Conservation (phyloP, 2,113 vertebrate species). For the Atherinomorus stipes region DNA sequence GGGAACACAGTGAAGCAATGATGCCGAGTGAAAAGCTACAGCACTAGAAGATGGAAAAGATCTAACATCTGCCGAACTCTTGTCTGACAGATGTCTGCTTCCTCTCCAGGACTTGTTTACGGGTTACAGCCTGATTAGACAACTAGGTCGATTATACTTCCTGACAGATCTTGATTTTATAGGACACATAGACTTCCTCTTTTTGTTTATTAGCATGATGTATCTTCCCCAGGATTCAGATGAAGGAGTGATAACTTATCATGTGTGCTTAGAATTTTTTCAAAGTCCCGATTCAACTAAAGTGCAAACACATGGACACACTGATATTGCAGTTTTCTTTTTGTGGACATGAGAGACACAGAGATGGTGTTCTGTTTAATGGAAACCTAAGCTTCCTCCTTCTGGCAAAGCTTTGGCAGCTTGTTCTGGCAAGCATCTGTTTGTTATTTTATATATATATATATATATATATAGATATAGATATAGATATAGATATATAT, state of each 20-base stretch:
- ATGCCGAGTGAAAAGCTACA: background rate
- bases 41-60: slow-evolving; percentile 22
- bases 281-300: background rate
- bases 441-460: slow-evolving; percentile 67
- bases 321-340: background rate
- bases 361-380: slow-evolving; percentile 8
- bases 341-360: slow-evolving; percentile 12
- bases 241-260: slow-evolving; percentile 8
- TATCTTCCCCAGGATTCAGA: slow-evolving; percentile 3
- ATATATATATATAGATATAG: too few relatives aligned
- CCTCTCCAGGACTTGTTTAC: slow-evolving; percentile 65
- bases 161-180: slow-evolving; percentile 29
- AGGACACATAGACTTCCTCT: background rate
- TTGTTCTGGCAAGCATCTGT: slow-evolving; percentile 57
- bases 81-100: slow-evolving; percentile 69
- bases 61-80: slow-evolving; percentile 70
- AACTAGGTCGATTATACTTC: slow-evolving; percentile 56
- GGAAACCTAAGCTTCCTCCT: slow-evolving; percentile 40
- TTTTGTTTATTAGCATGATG: slow-evolving; percentile 19
- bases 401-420: slow-evolving; percentile 57
- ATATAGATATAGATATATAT: too few relatives aligned
- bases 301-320: slow-evolving; percentile 8
- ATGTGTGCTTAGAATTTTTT: slow-evolving; percentile 4
- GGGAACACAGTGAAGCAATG: background rate
- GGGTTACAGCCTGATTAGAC: slow-evolving; percentile 71